Conservation (phyloP, 2,797 vertebrate species). For the Peromyscus attwateri region DNA sequence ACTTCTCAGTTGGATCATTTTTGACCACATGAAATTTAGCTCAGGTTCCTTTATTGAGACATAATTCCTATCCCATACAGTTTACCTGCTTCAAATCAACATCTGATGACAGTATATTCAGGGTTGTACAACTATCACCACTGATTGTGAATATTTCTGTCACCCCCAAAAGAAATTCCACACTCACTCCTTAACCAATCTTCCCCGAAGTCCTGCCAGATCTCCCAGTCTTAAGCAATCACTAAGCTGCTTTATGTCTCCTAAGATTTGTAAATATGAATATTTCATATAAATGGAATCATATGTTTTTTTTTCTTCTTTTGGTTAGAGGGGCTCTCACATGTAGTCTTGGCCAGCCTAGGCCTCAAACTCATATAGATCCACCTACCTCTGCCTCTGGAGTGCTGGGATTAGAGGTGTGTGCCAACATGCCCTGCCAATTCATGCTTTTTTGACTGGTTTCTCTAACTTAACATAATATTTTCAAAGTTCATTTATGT, state of each 20-base stretch:
- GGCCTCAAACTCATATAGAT: not conserved
- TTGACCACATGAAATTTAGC: not conserved
- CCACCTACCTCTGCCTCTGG: not conserved
- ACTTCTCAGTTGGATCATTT: not conserved
- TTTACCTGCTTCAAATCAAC: not conserved
- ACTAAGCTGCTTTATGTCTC: not conserved
- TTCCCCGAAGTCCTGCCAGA: not conserved
- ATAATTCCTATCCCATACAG: not conserved
- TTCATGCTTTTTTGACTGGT: not conserved
- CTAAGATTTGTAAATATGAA: not conserved
- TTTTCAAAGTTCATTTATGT: conserved; percentile 29
- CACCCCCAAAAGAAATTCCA: not conserved
- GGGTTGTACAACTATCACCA: not conserved
- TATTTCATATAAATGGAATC: not conserved
- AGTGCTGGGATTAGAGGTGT: not conserved
- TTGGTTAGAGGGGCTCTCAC: not conserved
- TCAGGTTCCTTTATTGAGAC: not conserved
- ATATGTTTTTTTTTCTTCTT: not conserved
- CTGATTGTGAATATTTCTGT: not conserved
- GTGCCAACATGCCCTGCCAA: not conserved
- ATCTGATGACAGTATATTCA: not conserved
- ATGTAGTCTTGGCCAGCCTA: too few relatives aligned
- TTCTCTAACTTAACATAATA: not conserved
- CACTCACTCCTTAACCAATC: not conserved
- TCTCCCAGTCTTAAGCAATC: not conserved